Evolutionary conservation across 2,888 invertebrate genomes (phyloP).

Genomic region (Labia minor): DNA sequence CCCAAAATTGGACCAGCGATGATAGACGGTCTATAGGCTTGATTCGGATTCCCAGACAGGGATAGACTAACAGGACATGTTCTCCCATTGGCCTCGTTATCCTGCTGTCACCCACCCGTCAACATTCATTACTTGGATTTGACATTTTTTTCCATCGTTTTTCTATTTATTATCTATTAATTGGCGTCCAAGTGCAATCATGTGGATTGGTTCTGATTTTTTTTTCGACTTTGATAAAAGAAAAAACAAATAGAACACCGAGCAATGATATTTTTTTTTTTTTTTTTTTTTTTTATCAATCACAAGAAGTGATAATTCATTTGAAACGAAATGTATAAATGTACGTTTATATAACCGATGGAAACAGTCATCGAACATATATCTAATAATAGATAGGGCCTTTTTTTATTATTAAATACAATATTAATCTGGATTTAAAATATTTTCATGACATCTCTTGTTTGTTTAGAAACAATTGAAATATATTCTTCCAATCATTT

Average conservation of each 20-base stretch:
- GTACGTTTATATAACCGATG: no score
- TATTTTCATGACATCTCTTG: no score
- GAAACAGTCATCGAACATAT: no score
- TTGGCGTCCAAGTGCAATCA: not conserved
- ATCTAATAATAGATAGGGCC: no score
- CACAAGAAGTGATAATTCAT: not conserved
- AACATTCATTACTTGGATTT: not conserved
- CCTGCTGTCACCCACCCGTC: not conserved
- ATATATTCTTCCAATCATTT: no score
- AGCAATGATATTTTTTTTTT: not conserved
- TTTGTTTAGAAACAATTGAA: no score
- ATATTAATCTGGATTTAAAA: no score
- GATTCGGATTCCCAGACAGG: not conserved
- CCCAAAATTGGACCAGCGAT: not conserved
- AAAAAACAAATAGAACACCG: no score
- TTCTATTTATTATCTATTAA: not conserved
- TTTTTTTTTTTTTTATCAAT: not conserved
- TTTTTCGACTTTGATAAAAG: not conserved
- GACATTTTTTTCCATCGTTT: not conserved
- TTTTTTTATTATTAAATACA: no score
- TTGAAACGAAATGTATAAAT: no score
- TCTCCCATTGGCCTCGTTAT: not conserved
- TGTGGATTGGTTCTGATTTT: not conserved
- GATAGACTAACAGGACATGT: not conserved
- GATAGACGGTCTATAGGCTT: not conserved